These are phyloP conservation scores for Azorinus chamasolen DNA, from an alignment of 2,888 invertebrate species.

Conservation along the genomic window DNA sequence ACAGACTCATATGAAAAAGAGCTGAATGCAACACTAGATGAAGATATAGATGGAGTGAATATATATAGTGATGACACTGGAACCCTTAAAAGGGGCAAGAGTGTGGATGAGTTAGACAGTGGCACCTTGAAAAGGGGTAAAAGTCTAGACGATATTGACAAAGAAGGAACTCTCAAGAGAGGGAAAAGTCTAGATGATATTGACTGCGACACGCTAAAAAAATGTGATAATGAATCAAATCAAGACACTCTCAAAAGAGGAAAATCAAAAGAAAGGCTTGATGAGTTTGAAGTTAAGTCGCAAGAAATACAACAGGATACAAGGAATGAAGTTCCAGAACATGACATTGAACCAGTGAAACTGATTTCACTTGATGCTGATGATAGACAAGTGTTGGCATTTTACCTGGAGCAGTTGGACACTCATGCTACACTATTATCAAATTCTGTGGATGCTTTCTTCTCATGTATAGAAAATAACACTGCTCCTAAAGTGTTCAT, in stretches of 20 bases:
- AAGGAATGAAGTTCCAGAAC: constrained; percentile 51
- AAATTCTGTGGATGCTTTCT: constrained; percentile 96
- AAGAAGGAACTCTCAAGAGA: constrained; percentile 15
- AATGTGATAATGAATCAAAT: not conserved
- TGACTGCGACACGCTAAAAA: not conserved
- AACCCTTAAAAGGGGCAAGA: constrained; percentile 47
- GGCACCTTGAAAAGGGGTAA: constrained; percentile 43
- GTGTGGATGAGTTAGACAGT: constrained; percentile 25
- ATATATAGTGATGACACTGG: constrained; percentile 56
- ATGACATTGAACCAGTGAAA: constrained; percentile 55
- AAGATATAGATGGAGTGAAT: constrained; percentile 57
- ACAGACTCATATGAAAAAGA: constrained; percentile 51
- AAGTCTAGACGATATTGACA: constrained; percentile 7
- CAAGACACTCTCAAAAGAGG: constrained; percentile 32
- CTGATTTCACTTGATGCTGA: constrained; percentile 88
- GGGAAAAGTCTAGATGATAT: not conserved
- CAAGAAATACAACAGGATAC: constrained; percentile 3
- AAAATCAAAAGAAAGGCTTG: constrained; percentile 14
- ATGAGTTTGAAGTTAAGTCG: not conserved
- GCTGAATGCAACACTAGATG: constrained; percentile 54
- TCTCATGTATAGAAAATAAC: constrained; percentile 96
- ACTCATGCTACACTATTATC: constrained; percentile 93
- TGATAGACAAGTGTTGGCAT: constrained; percentile 94
- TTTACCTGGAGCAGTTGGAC: constrained; percentile 95
- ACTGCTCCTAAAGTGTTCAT: constrained; percentile 97